Conservation (phyloP, 2,113 vertebrate species). For the Sapajus apella region DNA sequence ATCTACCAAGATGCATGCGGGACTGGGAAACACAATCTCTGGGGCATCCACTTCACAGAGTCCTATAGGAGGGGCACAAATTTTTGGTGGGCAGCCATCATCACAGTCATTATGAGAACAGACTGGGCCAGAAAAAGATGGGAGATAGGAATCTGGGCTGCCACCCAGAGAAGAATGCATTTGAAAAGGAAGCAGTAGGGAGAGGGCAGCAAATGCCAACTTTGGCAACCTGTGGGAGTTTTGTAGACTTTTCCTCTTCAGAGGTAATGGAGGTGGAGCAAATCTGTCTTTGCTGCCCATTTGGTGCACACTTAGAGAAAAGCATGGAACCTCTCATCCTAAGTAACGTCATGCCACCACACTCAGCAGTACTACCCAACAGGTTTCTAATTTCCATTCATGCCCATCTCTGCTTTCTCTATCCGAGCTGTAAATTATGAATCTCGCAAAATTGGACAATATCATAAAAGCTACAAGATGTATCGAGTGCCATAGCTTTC, state of each 20-base stretch:
- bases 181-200: background rate
- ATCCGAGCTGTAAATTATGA: slow-evolving; percentile 65
- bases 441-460: slow-evolving; percentile 48
- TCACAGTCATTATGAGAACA: background rate
- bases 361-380: background rate
- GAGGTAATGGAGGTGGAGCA: background rate
- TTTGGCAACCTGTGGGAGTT: background rate
- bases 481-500: slow-evolving; percentile 39
- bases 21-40: background rate
- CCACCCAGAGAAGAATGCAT: background rate
- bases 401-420: background rate
- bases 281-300: background rate
- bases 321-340: slow-evolving; percentile 21
- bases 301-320: background rate
- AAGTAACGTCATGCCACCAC: background rate
- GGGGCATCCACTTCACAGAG: background rate
- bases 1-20: background rate
- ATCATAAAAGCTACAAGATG: slow-evolving; percentile 67
- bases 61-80: background rate
- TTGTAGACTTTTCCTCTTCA: background rate
- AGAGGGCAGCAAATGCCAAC: background rate
- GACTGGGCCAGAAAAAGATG: background rate
- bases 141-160: background rate
- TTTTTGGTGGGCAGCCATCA: background rate
- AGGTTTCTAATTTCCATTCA: slow-evolving; percentile 48